Percentiles rank a stretch among this genome's conserved stretches.
phyloP scores from a whole-genome alignment of 2,113 vertebrate species.

The Seriola aureovittata region DNA sequence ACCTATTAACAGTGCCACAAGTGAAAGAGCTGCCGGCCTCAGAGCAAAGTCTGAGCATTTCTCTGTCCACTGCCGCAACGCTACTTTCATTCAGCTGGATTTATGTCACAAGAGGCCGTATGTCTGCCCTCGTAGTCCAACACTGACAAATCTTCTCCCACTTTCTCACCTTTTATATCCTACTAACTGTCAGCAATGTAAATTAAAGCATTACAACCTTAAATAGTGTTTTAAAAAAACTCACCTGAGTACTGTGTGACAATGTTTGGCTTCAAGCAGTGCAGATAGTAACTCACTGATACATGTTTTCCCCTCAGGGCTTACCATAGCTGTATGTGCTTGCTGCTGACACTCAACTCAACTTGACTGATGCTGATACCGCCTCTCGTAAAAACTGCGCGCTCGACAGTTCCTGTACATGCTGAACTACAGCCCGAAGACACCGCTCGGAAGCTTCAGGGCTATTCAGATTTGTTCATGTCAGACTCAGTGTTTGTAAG shows the following conservation, averaged over 20 bases:
- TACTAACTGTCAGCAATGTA: background rate
- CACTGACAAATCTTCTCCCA: background rate
- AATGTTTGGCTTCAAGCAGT: background rate
- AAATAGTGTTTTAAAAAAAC: background rate
- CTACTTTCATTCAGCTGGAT: slow-evolving; percentile 21
- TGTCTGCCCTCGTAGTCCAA: background rate
- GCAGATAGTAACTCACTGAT: background rate
- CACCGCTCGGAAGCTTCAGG: too few relatives aligned
- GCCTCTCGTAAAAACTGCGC: too few relatives aligned
- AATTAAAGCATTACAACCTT: background rate
- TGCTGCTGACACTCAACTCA: background rate
- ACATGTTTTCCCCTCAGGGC: background rate
- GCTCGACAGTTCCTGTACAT: too few relatives aligned
- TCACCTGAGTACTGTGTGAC: too few relatives aligned
- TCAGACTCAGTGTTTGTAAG: background rate
- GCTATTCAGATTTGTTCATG: background rate
- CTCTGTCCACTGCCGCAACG: background rate
- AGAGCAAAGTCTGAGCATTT: background rate
- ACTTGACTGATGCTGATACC: background rate
- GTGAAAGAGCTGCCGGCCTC: slow-evolving; percentile 12
- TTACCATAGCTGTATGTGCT: background rate
- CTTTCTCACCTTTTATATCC: background rate
- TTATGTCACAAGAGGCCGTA: background rate
- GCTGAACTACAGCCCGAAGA: too few relatives aligned
- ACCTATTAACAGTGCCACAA: slow-evolving; percentile 40